Conservation (phyloP, 2,113 vertebrate species). For the Sula dactylatra region DNA sequence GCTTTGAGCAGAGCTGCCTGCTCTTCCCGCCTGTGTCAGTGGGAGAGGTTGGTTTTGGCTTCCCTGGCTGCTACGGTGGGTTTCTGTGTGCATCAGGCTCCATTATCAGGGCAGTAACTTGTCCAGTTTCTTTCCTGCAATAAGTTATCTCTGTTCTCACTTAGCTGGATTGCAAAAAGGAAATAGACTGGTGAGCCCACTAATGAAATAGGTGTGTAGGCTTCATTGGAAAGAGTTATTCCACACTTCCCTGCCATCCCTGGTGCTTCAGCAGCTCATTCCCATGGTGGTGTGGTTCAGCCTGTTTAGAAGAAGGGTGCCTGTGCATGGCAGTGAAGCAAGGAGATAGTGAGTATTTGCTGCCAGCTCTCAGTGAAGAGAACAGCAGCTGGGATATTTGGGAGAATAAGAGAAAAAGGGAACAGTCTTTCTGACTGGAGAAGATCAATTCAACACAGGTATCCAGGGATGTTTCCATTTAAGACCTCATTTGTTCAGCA, state of each 20-base stretch:
- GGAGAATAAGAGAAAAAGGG: background rate
- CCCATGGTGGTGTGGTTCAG: background rate
- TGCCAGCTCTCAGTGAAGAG: background rate
- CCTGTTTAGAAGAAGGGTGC: background rate
- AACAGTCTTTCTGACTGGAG: accelerated
- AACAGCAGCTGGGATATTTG: background rate
- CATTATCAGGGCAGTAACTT: background rate
- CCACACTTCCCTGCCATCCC: no score
- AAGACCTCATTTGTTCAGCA: background rate
- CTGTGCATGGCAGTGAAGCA: accelerated
- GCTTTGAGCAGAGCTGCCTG: background rate
- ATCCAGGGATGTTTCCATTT: background rate
- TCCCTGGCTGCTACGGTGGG: background rate
- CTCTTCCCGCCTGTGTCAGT: background rate
- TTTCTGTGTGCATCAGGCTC: background rate
- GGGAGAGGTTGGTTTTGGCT: background rate
- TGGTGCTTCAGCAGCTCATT: background rate
- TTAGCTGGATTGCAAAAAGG: background rate
- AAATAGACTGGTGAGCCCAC: background rate
- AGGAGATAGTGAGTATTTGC: background rate
- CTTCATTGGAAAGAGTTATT: background rate
- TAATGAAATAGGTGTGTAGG: background rate
- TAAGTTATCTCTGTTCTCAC: background rate
- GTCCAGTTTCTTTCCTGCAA: background rate
- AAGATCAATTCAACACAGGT: background rate